Percentiles rank a stretch among this genome's conserved stretches.
phyloP scores from a whole-genome alignment of 1,140 invertebrate genomes.

The Zeugodacus cucurbitae region DNA sequence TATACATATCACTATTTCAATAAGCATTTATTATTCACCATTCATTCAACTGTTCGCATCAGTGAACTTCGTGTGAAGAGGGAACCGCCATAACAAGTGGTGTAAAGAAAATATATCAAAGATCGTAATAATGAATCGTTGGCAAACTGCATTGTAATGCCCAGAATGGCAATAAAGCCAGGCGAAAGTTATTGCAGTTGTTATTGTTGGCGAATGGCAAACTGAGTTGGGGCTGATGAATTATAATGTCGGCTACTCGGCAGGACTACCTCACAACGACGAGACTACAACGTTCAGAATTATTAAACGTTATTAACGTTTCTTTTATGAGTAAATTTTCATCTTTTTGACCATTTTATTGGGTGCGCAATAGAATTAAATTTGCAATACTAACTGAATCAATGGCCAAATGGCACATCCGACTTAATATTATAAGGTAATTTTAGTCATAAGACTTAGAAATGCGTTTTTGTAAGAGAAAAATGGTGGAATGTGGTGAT shows the following conservation, averaged over 20 bases:
- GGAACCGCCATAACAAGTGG: not conserved
- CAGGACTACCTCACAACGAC: not conserved
- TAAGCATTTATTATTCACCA: no score
- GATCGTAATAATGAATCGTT: slow-evolving; percentile 12
- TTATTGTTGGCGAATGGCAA: not conserved
- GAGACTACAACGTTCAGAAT: not conserved
- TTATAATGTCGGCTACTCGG: not conserved
- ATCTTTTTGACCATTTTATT: not conserved
- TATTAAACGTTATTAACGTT: not conserved
- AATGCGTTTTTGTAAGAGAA: no score
- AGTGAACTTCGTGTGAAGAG: not conserved
- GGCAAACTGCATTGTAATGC: not conserved
- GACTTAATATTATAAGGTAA: no score
- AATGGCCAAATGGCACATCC: not conserved
- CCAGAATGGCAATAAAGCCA: not conserved
- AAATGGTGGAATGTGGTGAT: no score
- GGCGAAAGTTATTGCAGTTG: not conserved
- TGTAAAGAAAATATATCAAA: not conserved
- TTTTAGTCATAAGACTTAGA: no score
- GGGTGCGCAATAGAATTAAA: not conserved
- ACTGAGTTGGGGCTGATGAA: not conserved
- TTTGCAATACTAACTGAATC: not conserved
- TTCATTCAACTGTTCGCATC: not conserved
- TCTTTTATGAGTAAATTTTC: not conserved
- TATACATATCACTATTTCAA: no score